phyloP scores from a whole-genome alignment of 2,797 vertebrate genomes.

The Ceryle rudis region DNA sequence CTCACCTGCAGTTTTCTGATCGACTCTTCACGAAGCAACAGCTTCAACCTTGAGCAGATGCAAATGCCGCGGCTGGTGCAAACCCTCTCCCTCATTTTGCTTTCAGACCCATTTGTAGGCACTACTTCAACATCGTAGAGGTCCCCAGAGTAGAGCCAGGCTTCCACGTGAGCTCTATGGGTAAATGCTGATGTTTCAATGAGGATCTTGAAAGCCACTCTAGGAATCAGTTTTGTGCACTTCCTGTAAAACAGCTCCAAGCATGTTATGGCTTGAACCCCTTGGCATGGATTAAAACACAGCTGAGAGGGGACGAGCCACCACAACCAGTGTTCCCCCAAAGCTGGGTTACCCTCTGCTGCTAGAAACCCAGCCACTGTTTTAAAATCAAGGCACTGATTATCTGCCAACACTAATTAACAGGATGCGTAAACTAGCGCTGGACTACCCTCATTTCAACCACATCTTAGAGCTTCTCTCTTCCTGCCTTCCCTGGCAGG shows the following conservation, averaged over 20 bases:
- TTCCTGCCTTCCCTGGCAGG: background rate
- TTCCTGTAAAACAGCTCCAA: background rate
- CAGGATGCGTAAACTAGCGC: background rate
- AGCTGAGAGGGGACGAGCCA: background rate
- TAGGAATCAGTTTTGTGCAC: background rate
- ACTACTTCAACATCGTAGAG: rapidly evolving
- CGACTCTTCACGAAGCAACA: background rate
- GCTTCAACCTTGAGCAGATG: background rate
- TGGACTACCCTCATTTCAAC: background rate
- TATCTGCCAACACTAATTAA: background rate
- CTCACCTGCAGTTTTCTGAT: background rate
- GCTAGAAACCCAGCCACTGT: background rate
- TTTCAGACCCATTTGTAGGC: background rate
- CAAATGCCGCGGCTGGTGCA: background rate
- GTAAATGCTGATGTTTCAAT: background rate
- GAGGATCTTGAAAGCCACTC: background rate
- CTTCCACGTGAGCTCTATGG: rapidly evolving
- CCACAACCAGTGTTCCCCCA: background rate
- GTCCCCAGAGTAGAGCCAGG: background rate
- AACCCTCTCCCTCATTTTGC: background rate
- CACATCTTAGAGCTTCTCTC: background rate
- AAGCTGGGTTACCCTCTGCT: background rate
- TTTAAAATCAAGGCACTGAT: background rate
- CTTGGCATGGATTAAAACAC: background rate
- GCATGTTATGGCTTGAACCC: background rate